Conservation (phyloP, 2,113 vertebrate genomes). For the Mastomys coucha region DNA sequence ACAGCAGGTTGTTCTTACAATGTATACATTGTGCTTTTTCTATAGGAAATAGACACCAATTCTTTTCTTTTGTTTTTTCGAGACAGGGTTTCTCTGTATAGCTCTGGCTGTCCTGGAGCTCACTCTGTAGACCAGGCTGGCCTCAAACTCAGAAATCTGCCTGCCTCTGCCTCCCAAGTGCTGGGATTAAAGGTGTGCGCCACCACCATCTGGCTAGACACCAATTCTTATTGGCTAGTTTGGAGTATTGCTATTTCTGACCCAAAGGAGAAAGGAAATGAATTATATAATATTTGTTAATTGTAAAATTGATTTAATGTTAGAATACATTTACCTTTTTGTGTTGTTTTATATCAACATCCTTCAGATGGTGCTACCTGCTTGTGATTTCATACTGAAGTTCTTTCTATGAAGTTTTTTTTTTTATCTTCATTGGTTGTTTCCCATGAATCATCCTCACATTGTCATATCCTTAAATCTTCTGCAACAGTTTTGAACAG, state of each 20-base stretch:
- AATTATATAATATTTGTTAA: constrained; percentile 34
- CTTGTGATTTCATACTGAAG: constrained; percentile 43
- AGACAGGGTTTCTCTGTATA: too few relatives aligned
- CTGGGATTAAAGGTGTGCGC: too few relatives aligned
- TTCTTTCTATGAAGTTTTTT: neutral
- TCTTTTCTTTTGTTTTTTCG: too few relatives aligned
- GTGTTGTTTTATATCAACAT: neutral
- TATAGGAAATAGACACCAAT: constrained; percentile 49
- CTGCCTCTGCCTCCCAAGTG: too few relatives aligned
- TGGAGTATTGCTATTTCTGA: constrained; percentile 62
- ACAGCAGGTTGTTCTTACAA: neutral
- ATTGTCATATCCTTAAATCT: constrained; percentile 4
- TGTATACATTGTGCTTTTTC: constrained; percentile 42
- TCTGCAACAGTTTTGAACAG: neutral
- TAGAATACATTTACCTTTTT: neutral
- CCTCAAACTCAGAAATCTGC: too few relatives aligned
- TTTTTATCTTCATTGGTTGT: neutral
- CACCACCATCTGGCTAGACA: too few relatives aligned
- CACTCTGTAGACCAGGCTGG: too few relatives aligned
- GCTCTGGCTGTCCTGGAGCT: too few relatives aligned
- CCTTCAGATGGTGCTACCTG: neutral
- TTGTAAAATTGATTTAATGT: constrained; percentile 55
- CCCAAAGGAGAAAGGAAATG: constrained; percentile 57
- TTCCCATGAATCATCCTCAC: neutral
- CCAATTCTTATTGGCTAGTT: constrained; percentile 56